These are phyloP conservation scores for Musca domestica DNA, from an alignment of 1,140 invertebrate genomes.

Conservation along the genomic window DNA sequence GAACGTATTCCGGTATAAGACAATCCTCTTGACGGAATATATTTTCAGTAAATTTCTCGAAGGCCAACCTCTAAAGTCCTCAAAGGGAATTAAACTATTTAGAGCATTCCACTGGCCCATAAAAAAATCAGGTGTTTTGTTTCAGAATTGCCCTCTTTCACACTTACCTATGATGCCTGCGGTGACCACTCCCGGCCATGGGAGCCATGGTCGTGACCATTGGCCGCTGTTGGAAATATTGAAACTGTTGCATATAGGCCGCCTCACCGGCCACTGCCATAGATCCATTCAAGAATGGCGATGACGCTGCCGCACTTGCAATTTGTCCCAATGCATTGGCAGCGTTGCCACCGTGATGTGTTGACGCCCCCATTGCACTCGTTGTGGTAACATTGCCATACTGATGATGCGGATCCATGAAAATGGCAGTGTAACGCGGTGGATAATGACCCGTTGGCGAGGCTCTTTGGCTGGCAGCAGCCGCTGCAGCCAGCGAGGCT, in stretches of 20 bases:
- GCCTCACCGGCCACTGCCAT: constrained; percentile 9
- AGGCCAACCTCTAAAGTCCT: no score
- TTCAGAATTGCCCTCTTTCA: no score
- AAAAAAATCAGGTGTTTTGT: no score
- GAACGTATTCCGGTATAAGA: no score
- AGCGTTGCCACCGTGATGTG: constrained; percentile 13
- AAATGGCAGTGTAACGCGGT: constrained; percentile 46
- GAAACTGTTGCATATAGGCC: constrained; percentile 34
- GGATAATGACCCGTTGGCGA: constrained; percentile 28
- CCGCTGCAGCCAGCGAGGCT: constrained; percentile 27
- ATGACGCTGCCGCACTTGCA: constrained; percentile 32
- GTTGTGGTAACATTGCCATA: constrained; percentile 12
- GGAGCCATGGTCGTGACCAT: constrained; percentile 28
- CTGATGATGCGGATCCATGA: constrained; percentile 33
- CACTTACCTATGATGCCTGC: constrained; percentile 21
- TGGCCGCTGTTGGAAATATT: constrained; percentile 40
- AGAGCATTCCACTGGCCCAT: no score
- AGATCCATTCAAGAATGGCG: constrained; percentile 32
- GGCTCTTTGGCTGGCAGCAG: constrained; percentile 26
- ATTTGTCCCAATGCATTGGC: constrained; percentile 34
- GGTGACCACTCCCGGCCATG: background rate
- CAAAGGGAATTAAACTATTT: no score
- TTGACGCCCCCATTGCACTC: background rate
- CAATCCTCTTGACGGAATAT: no score
- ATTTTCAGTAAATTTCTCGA: no score